Percentiles rank a stretch among this genome's conserved stretches.
Evolutionary conservation across 2,113 vertebrate genomes (phyloP).

Genomic region (Cephalopholis sonnerati): DNA sequence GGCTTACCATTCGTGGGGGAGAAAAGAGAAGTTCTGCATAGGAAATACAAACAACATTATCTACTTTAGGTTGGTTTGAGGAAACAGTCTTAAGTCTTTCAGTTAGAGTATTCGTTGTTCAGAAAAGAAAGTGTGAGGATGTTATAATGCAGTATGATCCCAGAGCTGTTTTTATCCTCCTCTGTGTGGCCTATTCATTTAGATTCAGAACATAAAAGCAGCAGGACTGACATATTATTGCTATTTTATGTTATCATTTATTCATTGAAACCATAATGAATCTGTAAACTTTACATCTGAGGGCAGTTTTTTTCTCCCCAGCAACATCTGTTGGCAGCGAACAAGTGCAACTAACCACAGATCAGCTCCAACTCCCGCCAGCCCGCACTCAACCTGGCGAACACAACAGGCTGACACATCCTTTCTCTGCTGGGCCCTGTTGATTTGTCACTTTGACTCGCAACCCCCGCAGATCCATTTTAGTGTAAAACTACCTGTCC

Average conservation of each 20-base stretch:
- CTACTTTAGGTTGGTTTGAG: conserved; percentile 14
- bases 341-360: conserved; percentile 38
- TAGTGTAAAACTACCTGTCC: conserved; percentile 61
- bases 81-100: background rate
- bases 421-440: conserved; percentile 33
- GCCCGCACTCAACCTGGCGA: background rate
- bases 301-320: conserved; percentile 9
- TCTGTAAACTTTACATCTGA: conserved; percentile 26
- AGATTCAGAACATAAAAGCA: background rate
- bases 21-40: background rate
- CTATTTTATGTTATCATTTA: conserved; percentile 19
- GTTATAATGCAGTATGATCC: conserved; percentile 14
- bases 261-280: conserved; percentile 26
- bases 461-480: conserved; percentile 50
- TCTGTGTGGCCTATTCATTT: background rate
- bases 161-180: background rate
- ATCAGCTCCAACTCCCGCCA: conserved; percentile 15
- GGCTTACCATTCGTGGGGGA: conserved; percentile 45
- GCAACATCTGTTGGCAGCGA: conserved; percentile 26
- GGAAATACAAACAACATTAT: conserved; percentile 12
- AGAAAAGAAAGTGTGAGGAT: background rate
- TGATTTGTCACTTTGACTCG: conserved; percentile 61
- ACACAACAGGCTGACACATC: conserved; percentile 35
- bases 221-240: conserved; percentile 5
- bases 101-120: background rate